These are phyloP conservation scores for Apteryx owenii DNA, from an alignment of 2,113 vertebrate genomes.

Conservation along the genomic window DNA sequence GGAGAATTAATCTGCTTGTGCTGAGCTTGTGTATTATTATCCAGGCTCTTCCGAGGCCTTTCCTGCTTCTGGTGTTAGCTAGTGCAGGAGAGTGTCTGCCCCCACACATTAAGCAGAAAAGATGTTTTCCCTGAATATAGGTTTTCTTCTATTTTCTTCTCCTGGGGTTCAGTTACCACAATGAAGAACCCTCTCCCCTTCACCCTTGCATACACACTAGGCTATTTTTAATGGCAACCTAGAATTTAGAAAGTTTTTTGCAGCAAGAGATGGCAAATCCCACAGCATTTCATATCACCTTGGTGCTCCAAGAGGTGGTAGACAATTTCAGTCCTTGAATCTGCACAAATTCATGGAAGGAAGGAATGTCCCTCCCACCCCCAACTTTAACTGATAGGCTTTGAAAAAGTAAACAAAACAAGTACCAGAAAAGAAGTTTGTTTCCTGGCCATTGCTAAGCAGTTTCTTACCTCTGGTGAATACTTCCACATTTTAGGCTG, in stretches of 20 bases:
- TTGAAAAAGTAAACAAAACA: not conserved
- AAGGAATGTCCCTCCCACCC: not conserved
- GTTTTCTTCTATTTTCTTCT: not conserved
- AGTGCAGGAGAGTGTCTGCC: rapidly evolving
- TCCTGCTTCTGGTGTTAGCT: not conserved
- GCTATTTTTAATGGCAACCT: not conserved
- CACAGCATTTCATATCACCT: not conserved
- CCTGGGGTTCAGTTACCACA: too few species aligned
- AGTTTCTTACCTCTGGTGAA: not conserved
- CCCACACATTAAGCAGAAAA: rapidly evolving
- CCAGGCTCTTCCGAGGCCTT: not conserved
- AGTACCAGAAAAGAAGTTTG: not conserved
- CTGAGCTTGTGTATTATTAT: not conserved
- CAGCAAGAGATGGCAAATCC: not conserved
- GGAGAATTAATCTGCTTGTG: not conserved
- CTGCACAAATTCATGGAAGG: not conserved
- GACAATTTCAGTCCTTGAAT: not conserved
- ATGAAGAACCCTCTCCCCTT: too few species aligned
- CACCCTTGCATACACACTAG: too few species aligned
- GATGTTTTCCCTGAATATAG: rapidly evolving
- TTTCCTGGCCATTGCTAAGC: not conserved
- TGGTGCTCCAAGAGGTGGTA: not conserved
- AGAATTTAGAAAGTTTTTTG: too few species aligned
- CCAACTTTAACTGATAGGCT: not conserved
- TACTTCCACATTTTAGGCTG: not conserved